Base-by-base conservation (phyloP, 2,888 invertebrate genomes). In the Ormyrus nitidulus region DNA sequence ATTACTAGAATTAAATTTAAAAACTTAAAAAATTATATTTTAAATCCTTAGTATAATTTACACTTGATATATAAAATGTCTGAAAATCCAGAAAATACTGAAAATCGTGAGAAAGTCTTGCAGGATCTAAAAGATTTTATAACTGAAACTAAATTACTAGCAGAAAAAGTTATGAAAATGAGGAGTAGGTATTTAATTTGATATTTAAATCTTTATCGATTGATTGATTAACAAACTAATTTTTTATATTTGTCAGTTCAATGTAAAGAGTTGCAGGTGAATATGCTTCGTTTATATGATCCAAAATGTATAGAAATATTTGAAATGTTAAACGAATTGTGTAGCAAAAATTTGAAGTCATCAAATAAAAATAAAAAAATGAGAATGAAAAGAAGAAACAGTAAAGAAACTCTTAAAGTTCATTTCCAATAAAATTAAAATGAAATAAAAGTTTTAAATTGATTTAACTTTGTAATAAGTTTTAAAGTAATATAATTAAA, bases 141-240 rank as follows among this genome's bases (percentile, higher is more conserved):
- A 54, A 53, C 79, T 0, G 83, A 83, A 2, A 64, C 84, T 48
- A 87, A 84, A 70, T 66, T 77, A 19, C 82, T 84, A 13, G 65
- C 86, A 9, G 87, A 88, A 53, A 80, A 83, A 62, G 82, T 86
- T 19, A 81, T 84, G 51, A 84, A 82, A 58, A 77, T 86, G 83
- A 83, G 87, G 79, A 82, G 87, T 87, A 74, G 83, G 83, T 83
- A 68, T 4, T 59, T 59, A 61, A 19, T 49, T 6, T 46, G 8
- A 49, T 65, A 11, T 34, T 19, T 59, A 34, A 59, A 34, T 34
- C 34, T 19, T 59, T 53, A 53, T 53, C 8, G 9, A 53, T 59
- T 56, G 8, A 62, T 62, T 62, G 44, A 65, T n/a, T 64, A 51
- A 1, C 1, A 53, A 6, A 53, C 49, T 46, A 46, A 61, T 54